These are phyloP conservation scores for Calephelis perditalis DNA, from an alignment of 2,888 invertebrate species.

Conservation along the genomic window DNA sequence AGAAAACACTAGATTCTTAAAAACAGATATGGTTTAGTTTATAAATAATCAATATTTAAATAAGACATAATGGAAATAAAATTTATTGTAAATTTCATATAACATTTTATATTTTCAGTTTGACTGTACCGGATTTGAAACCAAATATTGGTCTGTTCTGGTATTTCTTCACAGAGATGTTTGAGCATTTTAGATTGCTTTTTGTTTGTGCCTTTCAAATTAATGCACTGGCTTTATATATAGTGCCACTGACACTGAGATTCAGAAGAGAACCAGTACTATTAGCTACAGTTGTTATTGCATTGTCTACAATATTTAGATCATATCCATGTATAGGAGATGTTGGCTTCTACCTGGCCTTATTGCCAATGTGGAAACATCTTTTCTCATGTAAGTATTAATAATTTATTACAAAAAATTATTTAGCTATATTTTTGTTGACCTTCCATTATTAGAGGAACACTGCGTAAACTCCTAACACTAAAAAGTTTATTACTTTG, in stretches of 20 bases:
- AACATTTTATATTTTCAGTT: slow-evolving; percentile 66
- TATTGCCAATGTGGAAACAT: slow-evolving; percentile 95
- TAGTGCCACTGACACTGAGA: slow-evolving; percentile 90
- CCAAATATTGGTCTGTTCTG: slow-evolving; percentile 99
- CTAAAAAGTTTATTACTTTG: too few relatives aligned
- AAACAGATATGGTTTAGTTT: too few relatives aligned
- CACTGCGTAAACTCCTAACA: too few relatives aligned
- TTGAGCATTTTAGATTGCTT: slow-evolving; percentile 97
- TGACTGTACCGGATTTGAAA: slow-evolving; percentile 94
- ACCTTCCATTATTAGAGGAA: too few relatives aligned
- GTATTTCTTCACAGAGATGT: slow-evolving; percentile 99
- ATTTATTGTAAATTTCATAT: too few relatives aligned
- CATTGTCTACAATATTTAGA: slow-evolving; percentile 92
- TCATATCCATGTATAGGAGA: slow-evolving; percentile 98
- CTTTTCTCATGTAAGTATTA: slow-evolving; percentile 87
- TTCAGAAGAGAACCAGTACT: slow-evolving; percentile 89
- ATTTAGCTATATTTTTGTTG: too few relatives aligned
- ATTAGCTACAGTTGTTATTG: slow-evolving; percentile 86
- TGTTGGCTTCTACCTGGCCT: slow-evolving; percentile 92
- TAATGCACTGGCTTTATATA: slow-evolving; percentile 93
- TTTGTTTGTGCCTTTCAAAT: slow-evolving; percentile 98
- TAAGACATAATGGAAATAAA: slow-evolving; percentile 9
- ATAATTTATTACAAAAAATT: neutral
- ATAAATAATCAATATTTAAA: slow-evolving; percentile 39
- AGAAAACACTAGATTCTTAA: too few relatives aligned